Evolutionary conservation across 2,888 invertebrate genomes (phyloP).

Genomic region (Catocala nupta): DNA sequence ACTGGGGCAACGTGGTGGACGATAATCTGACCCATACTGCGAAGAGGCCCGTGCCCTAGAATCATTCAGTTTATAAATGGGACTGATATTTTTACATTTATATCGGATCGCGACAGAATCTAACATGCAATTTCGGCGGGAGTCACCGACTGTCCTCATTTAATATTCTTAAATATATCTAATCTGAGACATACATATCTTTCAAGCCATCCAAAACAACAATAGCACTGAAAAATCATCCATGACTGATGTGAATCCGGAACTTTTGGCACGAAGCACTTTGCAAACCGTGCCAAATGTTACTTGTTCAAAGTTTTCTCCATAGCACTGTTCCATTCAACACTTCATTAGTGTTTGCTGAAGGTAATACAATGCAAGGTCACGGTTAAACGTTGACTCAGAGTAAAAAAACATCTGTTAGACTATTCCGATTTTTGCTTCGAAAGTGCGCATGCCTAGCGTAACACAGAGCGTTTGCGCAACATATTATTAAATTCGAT

Average conservation of each 20-base stretch:
- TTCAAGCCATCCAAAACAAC: slow-evolving; percentile 36
- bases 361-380: slow-evolving; percentile 28
- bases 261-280: slow-evolving; percentile 44
- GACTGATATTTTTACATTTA: no score
- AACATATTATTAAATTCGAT: no score
- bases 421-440: not conserved
- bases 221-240: slow-evolving; percentile 43
- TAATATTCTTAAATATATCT: slow-evolving; percentile 11
- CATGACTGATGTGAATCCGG: slow-evolving; percentile 43
- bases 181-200: slow-evolving; percentile 26
- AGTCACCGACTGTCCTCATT: slow-evolving; percentile 1
- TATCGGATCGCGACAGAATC: no score
- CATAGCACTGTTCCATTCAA: slow-evolving; percentile 28
- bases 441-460: no score
- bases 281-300: slow-evolving; percentile 43
- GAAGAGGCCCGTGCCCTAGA: no score
- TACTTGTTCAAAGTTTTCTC: slow-evolving; percentile 34
- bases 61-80: no score
- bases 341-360: slow-evolving; percentile 34
- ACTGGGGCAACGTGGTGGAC: no score
- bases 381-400: slow-evolving; percentile 12
- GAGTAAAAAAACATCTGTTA: slow-evolving; percentile 1
- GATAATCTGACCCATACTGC: no score
- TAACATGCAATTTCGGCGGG: no score
- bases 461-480: no score